These are phyloP conservation scores for Megalops atlanticus DNA, from an alignment of 2,113 vertebrate species.

Conservation along the genomic window DNA sequence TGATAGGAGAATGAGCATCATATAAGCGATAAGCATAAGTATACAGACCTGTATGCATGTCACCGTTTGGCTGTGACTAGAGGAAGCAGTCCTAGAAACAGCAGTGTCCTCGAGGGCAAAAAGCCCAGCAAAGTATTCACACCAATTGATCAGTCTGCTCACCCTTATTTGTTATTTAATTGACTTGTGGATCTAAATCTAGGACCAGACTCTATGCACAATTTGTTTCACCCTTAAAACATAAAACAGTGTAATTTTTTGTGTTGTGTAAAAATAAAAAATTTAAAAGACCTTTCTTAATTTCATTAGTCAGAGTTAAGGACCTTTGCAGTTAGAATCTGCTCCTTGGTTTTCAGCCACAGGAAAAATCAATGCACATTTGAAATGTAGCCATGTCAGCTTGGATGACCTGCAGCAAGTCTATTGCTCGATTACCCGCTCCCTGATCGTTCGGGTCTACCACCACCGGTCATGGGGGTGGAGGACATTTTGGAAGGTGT, in stretches of 20 bases:
- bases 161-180: neutral
- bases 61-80: too few relatives aligned
- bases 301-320: too few relatives aligned
- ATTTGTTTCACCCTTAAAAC: too few relatives aligned
- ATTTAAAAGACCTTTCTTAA: too few relatives aligned
- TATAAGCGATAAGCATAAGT: neutral
- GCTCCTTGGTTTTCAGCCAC: too few relatives aligned
- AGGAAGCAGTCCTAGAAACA: too few relatives aligned
- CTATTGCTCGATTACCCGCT: neutral
- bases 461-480: neutral
- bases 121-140: neutral
- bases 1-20: neutral
- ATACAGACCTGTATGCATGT: too few relatives aligned
- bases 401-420: neutral
- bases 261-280: too few relatives aligned
- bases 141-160: neutral
- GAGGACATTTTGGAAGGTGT: neutral
- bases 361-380: neutral
- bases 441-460: neutral
- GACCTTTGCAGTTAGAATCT: too few relatives aligned
- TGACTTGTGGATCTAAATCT: neutral
- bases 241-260: too few relatives aligned
- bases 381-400: neutral
- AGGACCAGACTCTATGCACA: neutral
- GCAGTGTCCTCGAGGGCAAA: neutral